Percentiles rank a stretch among this genome's conserved stretches.
These are phyloP conservation scores for Diaprepes abbreviatus DNA, from an alignment of 2,888 invertebrate genomes.

Conservation along the genomic window DNA sequence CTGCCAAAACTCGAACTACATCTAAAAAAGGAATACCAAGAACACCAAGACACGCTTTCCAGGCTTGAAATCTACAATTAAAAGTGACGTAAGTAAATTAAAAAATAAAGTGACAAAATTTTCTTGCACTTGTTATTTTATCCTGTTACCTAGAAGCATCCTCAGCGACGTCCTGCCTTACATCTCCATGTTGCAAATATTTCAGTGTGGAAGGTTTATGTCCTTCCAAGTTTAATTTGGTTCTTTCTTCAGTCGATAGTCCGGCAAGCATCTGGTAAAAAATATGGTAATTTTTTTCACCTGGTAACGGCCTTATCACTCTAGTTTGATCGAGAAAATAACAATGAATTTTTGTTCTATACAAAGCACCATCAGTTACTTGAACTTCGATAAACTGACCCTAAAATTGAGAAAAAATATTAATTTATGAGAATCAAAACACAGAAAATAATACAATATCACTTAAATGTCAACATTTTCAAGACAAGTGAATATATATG, in stretches of 20 bases:
- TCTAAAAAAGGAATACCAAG: constrained; percentile 95
- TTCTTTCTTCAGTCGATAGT: constrained; percentile 86
- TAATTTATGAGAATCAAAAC: too few species aligned
- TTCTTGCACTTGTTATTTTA: neutral
- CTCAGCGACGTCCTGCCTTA: constrained; percentile 79
- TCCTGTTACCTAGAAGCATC: constrained; percentile 71
- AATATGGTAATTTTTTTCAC: constrained; percentile 95
- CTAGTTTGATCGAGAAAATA: constrained; percentile 95
- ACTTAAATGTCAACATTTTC: too few species aligned
- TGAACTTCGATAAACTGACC: constrained; percentile 97
- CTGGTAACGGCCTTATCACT: constrained; percentile 84
- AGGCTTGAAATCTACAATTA: constrained; percentile 81
- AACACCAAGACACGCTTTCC: constrained; percentile 92
- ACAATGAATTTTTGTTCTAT: constrained; percentile 96
- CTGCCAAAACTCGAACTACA: constrained; percentile 91
- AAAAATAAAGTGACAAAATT: neutral
- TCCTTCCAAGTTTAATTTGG: constrained; percentile 89
- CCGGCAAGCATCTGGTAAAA: constrained; percentile 97
- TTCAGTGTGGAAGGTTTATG: constrained; percentile 85
- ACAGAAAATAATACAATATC: too few species aligned
- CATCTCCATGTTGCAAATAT: constrained; percentile 84
- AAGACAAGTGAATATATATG: too few species aligned
- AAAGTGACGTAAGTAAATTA: neutral
- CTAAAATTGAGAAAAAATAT: too few species aligned
- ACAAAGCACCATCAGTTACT: constrained; percentile 94